These are phyloP conservation scores for Chionoecetes opilio DNA, from an alignment of 1,140 invertebrate genomes.

Conservation along the genomic window DNA sequence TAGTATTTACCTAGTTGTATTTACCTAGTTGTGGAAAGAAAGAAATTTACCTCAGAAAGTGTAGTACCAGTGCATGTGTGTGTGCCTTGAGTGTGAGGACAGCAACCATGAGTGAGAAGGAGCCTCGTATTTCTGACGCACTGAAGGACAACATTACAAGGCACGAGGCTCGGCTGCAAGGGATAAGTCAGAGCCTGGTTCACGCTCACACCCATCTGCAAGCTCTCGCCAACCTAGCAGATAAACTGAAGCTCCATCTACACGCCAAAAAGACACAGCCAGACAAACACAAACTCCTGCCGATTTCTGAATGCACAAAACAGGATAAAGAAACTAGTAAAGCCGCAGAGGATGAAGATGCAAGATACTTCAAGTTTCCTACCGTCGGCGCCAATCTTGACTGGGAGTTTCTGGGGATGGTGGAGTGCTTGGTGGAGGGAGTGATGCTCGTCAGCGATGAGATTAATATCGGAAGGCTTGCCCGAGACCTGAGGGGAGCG, in stretches of 20 bases:
- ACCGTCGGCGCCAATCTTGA: neutral
- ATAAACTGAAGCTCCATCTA: slow-evolving; percentile 54
- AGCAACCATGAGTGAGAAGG: slow-evolving; percentile 60
- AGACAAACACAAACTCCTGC: neutral
- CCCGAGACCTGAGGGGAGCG: slow-evolving; percentile 54
- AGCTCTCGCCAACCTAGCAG: slow-evolving; percentile 54
- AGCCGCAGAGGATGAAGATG: neutral
- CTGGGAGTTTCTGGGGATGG: slow-evolving; percentile 50
- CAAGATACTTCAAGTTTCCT: slow-evolving; percentile 56
- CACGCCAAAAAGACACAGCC: slow-evolving; percentile 33
- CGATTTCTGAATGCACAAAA: neutral
- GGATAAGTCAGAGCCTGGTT: neutral
- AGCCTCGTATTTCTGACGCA: slow-evolving; percentile 40
- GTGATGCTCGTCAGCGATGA: slow-evolving; percentile 54
- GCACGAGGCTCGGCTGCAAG: slow-evolving; percentile 50
- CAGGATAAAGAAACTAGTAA: neutral
- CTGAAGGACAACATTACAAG: slow-evolving; percentile 55
- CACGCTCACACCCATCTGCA: slow-evolving; percentile 60
- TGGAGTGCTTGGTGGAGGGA: slow-evolving; percentile 59
- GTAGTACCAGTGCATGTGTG: no score
- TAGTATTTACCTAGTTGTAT: no score
- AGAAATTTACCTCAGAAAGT: no score
- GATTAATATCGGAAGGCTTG: slow-evolving; percentile 52
- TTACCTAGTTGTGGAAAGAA: no score
- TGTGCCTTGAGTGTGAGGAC: neutral